Evolutionary conservation across 1,140 invertebrate species (phyloP).

Genomic region (Ptiloglossa arizonensis): DNA sequence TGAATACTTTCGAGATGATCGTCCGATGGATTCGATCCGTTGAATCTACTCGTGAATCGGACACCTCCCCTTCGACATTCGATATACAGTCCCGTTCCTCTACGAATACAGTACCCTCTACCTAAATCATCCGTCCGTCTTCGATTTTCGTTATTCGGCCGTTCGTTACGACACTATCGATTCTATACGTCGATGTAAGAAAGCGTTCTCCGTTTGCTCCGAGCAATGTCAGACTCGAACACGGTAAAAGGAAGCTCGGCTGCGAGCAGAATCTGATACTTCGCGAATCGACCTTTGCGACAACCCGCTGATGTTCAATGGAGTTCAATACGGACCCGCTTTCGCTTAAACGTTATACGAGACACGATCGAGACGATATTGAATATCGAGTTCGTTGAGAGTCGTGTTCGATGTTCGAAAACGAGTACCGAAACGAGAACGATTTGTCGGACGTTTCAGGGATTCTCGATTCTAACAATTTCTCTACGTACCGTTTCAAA

Average conservation of each 20-base stretch:
- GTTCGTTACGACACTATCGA: neutral
- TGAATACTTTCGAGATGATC: neutral
- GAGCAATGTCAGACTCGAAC: too few species aligned
- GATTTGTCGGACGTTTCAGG: neutral
- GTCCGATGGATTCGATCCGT: neutral
- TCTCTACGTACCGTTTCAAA: too few species aligned
- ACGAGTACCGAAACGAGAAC: neutral
- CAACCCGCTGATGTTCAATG: neutral
- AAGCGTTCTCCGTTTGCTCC: too few species aligned
- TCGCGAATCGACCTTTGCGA: neutral
- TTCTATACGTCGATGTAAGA: neutral
- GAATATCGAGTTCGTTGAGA: neutral
- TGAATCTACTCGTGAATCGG: neutral
- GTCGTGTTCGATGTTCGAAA: neutral
- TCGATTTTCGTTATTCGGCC: too few species aligned
- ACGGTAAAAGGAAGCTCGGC: conserved; percentile 4
- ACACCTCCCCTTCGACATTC: neutral
- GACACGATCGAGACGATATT: neutral
- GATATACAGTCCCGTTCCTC: neutral
- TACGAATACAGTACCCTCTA: too few species aligned
- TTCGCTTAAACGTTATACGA: neutral
- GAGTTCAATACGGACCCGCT: neutral
- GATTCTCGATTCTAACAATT: neutral
- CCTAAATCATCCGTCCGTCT: too few species aligned
- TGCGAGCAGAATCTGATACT: neutral